Conservation (phyloP, 2,797 vertebrate species). For the Labroides dimidiatus region DNA sequence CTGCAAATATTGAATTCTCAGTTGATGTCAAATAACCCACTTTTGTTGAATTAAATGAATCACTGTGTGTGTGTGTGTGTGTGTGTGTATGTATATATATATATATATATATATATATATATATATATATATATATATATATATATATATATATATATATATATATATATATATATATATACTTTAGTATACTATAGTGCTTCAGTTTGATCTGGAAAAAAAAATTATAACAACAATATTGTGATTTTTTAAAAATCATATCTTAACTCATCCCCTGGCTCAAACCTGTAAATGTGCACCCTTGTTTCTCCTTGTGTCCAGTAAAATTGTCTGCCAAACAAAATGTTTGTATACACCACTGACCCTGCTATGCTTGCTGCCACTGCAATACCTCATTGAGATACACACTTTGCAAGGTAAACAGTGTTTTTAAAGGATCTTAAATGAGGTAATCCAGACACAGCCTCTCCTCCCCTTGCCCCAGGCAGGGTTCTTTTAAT, state of each 20-base stretch:
- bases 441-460: slow-evolving; percentile 83
- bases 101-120: too few relatives aligned
- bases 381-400: slow-evolving; percentile 73
- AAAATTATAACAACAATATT: slow-evolving; percentile 17
- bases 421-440: slow-evolving; percentile 82
- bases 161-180: too few relatives aligned
- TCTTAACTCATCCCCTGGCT: slow-evolving; percentile 3
- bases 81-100: too few relatives aligned
- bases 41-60: too few relatives aligned
- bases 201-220: too few relatives aligned
- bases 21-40: too few relatives aligned
- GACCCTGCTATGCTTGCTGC: slow-evolving; percentile 65
- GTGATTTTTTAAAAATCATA: not conserved
- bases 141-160: too few relatives aligned
- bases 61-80: too few relatives aligned
- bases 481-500: slow-evolving; percentile 73
- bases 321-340: slow-evolving; percentile 38
- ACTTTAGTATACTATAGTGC: too few relatives aligned
- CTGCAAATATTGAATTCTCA: too few relatives aligned
- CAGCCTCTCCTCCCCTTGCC: slow-evolving; percentile 72
- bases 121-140: too few relatives aligned
- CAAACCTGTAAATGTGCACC: not conserved
- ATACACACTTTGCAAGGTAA: slow-evolving; percentile 85
- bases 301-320: slow-evolving; percentile 10
- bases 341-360: slow-evolving; percentile 60